Evolutionary conservation across 2,113 vertebrate genomes (phyloP).

Genomic region (Candoia aspera): DNA sequence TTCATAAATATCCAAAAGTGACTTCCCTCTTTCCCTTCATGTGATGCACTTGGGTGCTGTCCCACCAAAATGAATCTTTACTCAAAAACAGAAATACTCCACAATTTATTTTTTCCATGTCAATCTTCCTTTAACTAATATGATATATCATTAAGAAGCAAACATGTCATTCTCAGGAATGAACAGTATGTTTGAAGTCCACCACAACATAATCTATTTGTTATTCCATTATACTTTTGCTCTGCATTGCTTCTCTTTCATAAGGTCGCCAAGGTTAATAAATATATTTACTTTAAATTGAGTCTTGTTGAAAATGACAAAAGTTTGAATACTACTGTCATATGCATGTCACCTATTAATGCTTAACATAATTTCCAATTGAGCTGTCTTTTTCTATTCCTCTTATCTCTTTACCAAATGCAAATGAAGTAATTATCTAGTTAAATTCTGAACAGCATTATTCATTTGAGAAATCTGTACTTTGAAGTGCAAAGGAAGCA

Average conservation of each 20-base stretch:
- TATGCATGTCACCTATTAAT: slow-evolving; percentile 56
- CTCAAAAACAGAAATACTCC: neutral
- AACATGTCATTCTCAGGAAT: neutral
- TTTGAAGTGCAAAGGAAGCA: slow-evolving; percentile 76
- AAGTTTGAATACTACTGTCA: slow-evolving; percentile 47
- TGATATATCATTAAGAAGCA: neutral
- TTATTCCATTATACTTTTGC: slow-evolving; percentile 23
- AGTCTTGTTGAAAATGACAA: slow-evolving; percentile 22
- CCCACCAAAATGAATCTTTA: neutral
- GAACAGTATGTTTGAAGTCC: slow-evolving; percentile 14
- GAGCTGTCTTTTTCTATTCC: slow-evolving; percentile 58
- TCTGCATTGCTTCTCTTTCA: slow-evolving; percentile 34
- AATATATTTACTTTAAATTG: slow-evolving; percentile 35
- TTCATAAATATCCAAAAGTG: neutral
- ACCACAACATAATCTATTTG: neutral
- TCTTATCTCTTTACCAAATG: slow-evolving; percentile 69
- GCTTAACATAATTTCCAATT: slow-evolving; percentile 64
- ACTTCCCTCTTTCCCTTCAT: neutral
- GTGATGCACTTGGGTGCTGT: neutral
- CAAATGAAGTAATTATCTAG: slow-evolving; percentile 75
- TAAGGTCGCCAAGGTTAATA: slow-evolving; percentile 24
- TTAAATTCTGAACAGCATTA: slow-evolving; percentile 77
- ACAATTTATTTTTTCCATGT: neutral
- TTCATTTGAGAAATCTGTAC: slow-evolving; percentile 80
- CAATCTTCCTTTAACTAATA: neutral